Percentiles rank a stretch among this genome's conserved stretches.
These are phyloP conservation scores for Notamacropus eugenii DNA, from an alignment of 2,797 vertebrate genomes.

Conservation along the genomic window DNA sequence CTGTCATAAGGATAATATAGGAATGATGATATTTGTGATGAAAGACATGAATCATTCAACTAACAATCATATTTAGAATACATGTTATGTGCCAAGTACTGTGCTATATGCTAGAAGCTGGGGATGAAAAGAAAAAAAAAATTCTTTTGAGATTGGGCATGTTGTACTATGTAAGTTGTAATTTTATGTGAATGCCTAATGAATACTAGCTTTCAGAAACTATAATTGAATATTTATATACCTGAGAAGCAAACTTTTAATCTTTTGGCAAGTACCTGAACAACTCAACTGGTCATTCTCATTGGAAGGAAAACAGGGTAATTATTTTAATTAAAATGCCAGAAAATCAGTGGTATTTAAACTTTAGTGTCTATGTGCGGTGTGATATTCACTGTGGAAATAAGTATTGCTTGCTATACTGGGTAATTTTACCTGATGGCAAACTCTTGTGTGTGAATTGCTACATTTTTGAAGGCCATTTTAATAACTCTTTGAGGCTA, in stretches of 20 bases:
- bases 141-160: conserved; percentile 50
- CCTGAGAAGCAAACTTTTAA: conserved; percentile 68
- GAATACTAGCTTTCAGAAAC: conserved; percentile 72
- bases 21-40: background rate
- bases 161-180: conserved; percentile 29
- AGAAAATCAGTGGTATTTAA: background rate
- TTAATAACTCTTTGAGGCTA: background rate
- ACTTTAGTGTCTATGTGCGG: conserved; percentile 24
- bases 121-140: background rate
- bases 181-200: conserved; percentile 65
- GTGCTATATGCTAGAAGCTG: background rate
- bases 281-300: conserved; percentile 64
- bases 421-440: conserved; percentile 6
- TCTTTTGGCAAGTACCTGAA: conserved; percentile 70
- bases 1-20: conserved; percentile 26
- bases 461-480: conserved; percentile 13
- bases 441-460: conserved; percentile 8
- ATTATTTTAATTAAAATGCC: conserved; percentile 44
- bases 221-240: conserved; percentile 77
- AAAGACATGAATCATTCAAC: conserved; percentile 30
- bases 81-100: background rate
- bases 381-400: conserved; percentile 5
- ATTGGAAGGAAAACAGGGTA: conserved; percentile 52
- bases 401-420: background rate
- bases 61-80: background rate